Evolutionary conservation across 1,140 invertebrate species (phyloP), one percentile per base, ranked within the genome.

Genomic region (Choristoneura fumiferana): DNA sequence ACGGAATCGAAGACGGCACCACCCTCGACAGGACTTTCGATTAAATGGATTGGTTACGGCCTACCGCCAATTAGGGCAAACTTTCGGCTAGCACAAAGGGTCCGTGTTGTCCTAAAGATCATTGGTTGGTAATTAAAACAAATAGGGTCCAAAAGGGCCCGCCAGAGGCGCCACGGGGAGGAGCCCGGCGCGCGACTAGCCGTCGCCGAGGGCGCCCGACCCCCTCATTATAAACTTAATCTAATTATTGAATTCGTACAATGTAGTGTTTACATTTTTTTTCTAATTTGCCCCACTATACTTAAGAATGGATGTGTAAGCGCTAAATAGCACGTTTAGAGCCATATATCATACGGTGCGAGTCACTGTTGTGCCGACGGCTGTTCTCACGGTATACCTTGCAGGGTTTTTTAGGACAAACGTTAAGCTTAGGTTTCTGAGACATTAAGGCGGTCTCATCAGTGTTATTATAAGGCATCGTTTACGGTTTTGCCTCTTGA

Each of bases 171-270:
- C 84, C 86, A 86, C 55, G 67, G 84, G 86, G 84, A 77, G 81
- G 82, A 22, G 58, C 55, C 60, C 54, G 67, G 60, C 64, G 49
- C 69, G 68, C 78, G 85, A 66, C 84, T 64, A 82, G 81, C 69
- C 85, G 85, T 85, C 85, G 84, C 82, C 80, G 75, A 59, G 17
- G 62, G 62, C 71, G 53, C 35, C 53, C 76, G 71, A 84, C 79
- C 86, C 82, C 71, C 78, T 79, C 76, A 89, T 89, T 89, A 89
- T 78, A 78, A 84, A 76, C 75, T 84, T 89, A 89, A 89, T 89
- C 86, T 89, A 87, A 87, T 89, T 89, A 89, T 89, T 84, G 78
- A 89, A 89, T 87, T 89, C 78, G 73, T 87, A 89, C 86, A 87
- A 89, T 86, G 84, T 89, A 86, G 73, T 89, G 84, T 86, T 89